These are phyloP conservation scores for Neostethus bicornis DNA, from an alignment of 2,797 vertebrate species.

Conservation along the genomic window DNA sequence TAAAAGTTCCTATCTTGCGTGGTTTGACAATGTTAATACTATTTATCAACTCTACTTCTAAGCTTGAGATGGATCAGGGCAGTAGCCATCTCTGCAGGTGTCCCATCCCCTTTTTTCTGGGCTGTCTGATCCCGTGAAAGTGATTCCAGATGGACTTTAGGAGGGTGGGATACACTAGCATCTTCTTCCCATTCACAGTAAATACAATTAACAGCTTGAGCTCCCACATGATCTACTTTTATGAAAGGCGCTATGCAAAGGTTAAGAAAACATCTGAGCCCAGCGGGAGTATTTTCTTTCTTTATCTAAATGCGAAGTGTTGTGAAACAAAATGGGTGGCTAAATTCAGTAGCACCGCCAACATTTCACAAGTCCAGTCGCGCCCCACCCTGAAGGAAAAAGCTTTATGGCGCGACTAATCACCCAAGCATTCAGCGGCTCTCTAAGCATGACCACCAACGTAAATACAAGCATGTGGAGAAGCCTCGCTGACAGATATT, in stretches of 20 bases:
- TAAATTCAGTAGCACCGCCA: conserved; percentile 61
- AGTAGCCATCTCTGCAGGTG: conserved; percentile 72
- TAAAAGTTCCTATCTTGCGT: conserved; percentile 38
- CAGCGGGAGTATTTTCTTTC: conserved; percentile 65
- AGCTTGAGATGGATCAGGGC: conserved; percentile 51
- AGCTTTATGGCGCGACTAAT: conserved; percentile 26
- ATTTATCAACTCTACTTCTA: conserved; percentile 53
- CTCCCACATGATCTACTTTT: conserved; percentile 65
- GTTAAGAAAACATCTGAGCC: conserved; percentile 72
- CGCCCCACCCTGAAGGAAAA: conserved; percentile 43
- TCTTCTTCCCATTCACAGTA: conserved; percentile 66
- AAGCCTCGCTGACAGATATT: conserved; percentile 15
- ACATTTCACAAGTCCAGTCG: conserved; percentile 40
- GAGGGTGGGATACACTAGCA: conserved; percentile 70
- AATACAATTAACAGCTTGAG: conserved; percentile 78
- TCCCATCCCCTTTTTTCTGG: conserved; percentile 72
- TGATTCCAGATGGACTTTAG: conserved; percentile 78
- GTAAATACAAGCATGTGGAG: conserved; percentile 20
- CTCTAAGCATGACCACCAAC: conserved; percentile 23
- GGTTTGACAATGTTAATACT: conserved; percentile 47
- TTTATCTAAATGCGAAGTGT: conserved; percentile 69
- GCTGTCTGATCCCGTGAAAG: conserved; percentile 75
- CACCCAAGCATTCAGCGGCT: conserved; percentile 24
- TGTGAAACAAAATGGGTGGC: conserved; percentile 66
- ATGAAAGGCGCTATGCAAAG: conserved; percentile 64